Conservation (phyloP, 2,888 invertebrate genomes). For the Melanotus villosus region DNA sequence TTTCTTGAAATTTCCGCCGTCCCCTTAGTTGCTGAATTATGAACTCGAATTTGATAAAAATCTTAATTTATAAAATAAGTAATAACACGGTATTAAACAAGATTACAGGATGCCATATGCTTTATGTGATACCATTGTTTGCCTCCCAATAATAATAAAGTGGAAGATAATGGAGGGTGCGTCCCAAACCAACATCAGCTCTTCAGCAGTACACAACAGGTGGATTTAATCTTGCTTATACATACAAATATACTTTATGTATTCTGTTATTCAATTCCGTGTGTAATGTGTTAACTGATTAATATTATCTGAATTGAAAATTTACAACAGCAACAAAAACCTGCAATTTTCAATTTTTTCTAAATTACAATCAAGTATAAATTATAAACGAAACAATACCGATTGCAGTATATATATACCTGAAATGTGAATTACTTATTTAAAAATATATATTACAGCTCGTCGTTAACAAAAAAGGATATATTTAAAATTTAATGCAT, state of each 20-base stretch:
- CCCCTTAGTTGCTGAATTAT: conserved; percentile 18
- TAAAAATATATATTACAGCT: too few relatives aligned
- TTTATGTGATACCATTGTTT: conserved; percentile 49
- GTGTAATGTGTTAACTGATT: neutral
- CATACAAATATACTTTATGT: too few relatives aligned
- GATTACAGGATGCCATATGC: conserved; percentile 46
- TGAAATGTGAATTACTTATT: too few relatives aligned
- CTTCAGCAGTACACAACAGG: conserved; percentile 40
- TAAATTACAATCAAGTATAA: too few relatives aligned
- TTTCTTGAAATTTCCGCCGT: conserved; percentile 21
- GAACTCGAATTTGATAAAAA: conserved; percentile 33
- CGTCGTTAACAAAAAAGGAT: too few relatives aligned
- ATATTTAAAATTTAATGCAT: too few relatives aligned
- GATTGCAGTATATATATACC: too few relatives aligned
- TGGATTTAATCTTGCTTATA: conserved; percentile 37
- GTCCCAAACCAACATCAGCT: conserved; percentile 37
- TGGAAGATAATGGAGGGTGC: conserved; percentile 42
- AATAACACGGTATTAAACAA: conserved; percentile 43
- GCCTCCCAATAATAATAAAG: conserved; percentile 50
- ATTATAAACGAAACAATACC: too few relatives aligned
- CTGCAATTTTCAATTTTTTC: too few relatives aligned
- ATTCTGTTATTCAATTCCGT: too few relatives aligned
- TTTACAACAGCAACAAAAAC: too few relatives aligned
- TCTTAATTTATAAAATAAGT: conserved; percentile 46
- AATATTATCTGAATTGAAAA: too few relatives aligned